phyloP scores from a whole-genome alignment of 2,113 vertebrate species.

The Misgurnus mizolepis region DNA sequence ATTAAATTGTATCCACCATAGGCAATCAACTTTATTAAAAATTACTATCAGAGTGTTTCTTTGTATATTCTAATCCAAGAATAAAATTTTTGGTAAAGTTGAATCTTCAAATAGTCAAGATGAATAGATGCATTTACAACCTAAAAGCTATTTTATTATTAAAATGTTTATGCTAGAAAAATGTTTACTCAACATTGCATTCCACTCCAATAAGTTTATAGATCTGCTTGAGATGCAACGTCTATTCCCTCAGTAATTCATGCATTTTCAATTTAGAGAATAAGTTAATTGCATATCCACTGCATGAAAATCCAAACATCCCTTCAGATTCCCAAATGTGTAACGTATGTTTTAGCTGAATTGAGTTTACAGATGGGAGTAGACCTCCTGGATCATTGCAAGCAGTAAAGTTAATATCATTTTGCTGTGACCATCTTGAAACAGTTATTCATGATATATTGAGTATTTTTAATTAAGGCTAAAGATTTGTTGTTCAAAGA shows the following conservation, averaged over 20 bases:
- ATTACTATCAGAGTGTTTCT: too few relatives aligned
- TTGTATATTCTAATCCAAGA: too few relatives aligned
- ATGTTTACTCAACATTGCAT: not conserved
- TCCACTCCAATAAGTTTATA: not conserved
- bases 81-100: too few relatives aligned
- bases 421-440: not conserved
- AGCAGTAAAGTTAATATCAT: not conserved
- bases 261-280: not conserved
- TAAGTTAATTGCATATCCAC: too few relatives aligned
- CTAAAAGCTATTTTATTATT: too few relatives aligned
- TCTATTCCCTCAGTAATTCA: not conserved
- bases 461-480: conserved; percentile 6
- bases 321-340: not conserved
- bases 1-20: too few relatives aligned
- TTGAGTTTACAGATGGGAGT: not conserved
- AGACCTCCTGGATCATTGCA: not conserved
- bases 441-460: too few relatives aligned
- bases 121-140: too few relatives aligned
- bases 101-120: too few relatives aligned
- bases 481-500: not conserved
- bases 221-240: not conserved
- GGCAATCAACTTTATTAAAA: too few relatives aligned
- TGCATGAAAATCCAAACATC: not conserved
- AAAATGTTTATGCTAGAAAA: not conserved
- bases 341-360: not conserved